These are phyloP conservation scores for Callopanchax toddi DNA, from an alignment of 2,113 vertebrate species.

Conservation along the genomic window DNA sequence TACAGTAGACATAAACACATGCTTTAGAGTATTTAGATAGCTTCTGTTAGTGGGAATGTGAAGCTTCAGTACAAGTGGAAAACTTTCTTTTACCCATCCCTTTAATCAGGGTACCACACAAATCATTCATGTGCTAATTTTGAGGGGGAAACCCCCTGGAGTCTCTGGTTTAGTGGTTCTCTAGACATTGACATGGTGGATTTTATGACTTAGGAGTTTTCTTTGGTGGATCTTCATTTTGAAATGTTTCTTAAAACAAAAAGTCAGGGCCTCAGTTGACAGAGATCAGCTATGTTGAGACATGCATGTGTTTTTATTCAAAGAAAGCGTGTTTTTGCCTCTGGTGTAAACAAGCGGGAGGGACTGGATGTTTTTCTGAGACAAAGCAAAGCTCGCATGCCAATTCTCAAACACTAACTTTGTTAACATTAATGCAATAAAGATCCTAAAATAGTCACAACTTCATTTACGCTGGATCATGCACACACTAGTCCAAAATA, in stretches of 20 bases:
- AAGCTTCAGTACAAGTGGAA: constrained; percentile 23
- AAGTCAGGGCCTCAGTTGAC: neutral
- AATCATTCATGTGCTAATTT: constrained; percentile 70
- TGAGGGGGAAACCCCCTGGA: constrained; percentile 59
- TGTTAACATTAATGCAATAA: neutral
- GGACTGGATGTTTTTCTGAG: neutral
- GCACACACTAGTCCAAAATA: neutral
- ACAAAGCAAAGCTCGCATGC: too few species aligned
- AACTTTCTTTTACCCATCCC: constrained; percentile 34
- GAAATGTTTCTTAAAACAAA: too few species aligned
- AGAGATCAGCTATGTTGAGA: neutral
- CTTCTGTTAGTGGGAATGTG: neutral
- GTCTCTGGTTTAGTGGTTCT: constrained; percentile 34
- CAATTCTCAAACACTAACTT: neutral
- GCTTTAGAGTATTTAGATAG: neutral
- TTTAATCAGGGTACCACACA: constrained; percentile 50
- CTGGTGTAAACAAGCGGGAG: constrained; percentile 6
- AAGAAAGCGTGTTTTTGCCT: constrained; percentile 19
- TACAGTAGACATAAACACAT: neutral
- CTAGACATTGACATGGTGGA: constrained; percentile 47
- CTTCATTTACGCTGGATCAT: neutral
- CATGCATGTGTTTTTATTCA: constrained; percentile 18
- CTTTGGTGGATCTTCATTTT: neutral
- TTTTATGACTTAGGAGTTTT: constrained; percentile 32
- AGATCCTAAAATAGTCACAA: too few species aligned